Percentiles rank a stretch among this genome's conserved stretches.
phyloP scores from a whole-genome alignment of 2,113 vertebrate species.

The Lipophrys pholis region DNA sequence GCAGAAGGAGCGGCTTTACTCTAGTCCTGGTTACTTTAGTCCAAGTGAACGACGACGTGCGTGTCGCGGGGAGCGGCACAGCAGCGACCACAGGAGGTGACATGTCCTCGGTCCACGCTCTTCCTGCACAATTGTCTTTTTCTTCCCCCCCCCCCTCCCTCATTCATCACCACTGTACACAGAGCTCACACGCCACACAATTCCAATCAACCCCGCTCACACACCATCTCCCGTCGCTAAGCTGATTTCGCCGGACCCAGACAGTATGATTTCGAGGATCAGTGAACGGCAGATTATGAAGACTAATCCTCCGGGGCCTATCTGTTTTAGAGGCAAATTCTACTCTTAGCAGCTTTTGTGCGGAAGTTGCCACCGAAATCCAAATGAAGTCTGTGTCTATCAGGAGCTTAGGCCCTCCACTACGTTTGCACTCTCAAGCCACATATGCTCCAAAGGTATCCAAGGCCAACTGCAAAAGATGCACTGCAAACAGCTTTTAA shows the following conservation, averaged over 20 bases:
- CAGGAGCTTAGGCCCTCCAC: conserved; percentile 45
- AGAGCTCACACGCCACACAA: conserved; percentile 42
- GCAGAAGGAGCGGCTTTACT: not conserved
- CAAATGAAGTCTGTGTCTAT: conserved; percentile 69
- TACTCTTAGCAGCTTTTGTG: conserved; percentile 71
- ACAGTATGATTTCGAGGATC: conserved; percentile 82
- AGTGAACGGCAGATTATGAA: conserved; percentile 76
- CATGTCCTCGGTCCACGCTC: not conserved
- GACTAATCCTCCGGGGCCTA: conserved; percentile 73
- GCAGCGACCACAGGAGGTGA: conserved; percentile 11
- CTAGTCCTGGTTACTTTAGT: not conserved
- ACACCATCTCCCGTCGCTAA: conserved; percentile 71
- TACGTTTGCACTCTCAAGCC: conserved; percentile 21
- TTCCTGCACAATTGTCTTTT: conserved; percentile 56
- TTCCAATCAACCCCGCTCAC: conserved; percentile 64
- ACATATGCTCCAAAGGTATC: conserved; percentile 68
- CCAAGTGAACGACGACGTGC: not conserved
- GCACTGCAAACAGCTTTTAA: conserved; percentile 22
- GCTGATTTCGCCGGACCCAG: conserved; percentile 75
- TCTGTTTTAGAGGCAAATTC: conserved; percentile 74
- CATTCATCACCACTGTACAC: conserved; percentile 40
- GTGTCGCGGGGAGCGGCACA: not conserved
- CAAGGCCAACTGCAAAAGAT: conserved; percentile 33
- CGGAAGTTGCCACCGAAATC: conserved; percentile 66
- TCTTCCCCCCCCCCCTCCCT: not conserved